Evolutionary conservation across 2,113 vertebrate species (phyloP).

Genomic region (Girardinichthys multiradiatus): DNA sequence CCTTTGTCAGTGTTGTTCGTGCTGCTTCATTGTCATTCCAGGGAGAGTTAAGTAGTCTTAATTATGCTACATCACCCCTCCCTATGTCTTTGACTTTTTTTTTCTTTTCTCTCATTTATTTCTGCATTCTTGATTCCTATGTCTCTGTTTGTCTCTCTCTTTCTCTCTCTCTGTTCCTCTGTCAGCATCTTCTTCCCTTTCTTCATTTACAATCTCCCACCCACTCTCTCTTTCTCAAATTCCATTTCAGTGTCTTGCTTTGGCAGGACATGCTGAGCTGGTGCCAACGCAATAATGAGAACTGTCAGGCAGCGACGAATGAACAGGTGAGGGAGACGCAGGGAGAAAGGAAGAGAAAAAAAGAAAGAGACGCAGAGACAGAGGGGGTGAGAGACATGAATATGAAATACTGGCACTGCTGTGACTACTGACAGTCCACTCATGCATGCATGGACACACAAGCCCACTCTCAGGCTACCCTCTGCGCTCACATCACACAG

Average conservation of each 20-base stretch:
- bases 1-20: slow-evolving; percentile 46
- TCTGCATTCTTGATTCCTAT: slow-evolving; percentile 17
- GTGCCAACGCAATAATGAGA: slow-evolving; percentile 82
- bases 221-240: slow-evolving; percentile 69
- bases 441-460: slow-evolving; percentile 62
- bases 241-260: slow-evolving; percentile 77
- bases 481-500: neutral
- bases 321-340: slow-evolving; percentile 77
- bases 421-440: slow-evolving; percentile 66
- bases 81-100: slow-evolving; percentile 35
- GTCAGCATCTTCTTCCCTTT: slow-evolving; percentile 62
- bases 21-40: slow-evolving; percentile 59
- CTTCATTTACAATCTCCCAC: slow-evolving; percentile 72
- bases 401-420: slow-evolving; percentile 71
- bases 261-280: slow-evolving; percentile 81
- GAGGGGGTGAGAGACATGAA: slow-evolving; percentile 66
- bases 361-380: slow-evolving; percentile 36
- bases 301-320: slow-evolving; percentile 81
- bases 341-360: slow-evolving; percentile 41
- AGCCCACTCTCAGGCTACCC: slow-evolving; percentile 28
- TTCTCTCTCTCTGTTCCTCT: slow-evolving; percentile 23
- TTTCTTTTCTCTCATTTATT: slow-evolving; percentile 33
- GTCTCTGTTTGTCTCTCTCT: slow-evolving; percentile 5
- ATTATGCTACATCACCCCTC: slow-evolving; percentile 51
- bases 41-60: slow-evolving; percentile 61